These are phyloP conservation scores for Melieria picta DNA, from an alignment of 2,888 invertebrate species.

Conservation along the genomic window DNA sequence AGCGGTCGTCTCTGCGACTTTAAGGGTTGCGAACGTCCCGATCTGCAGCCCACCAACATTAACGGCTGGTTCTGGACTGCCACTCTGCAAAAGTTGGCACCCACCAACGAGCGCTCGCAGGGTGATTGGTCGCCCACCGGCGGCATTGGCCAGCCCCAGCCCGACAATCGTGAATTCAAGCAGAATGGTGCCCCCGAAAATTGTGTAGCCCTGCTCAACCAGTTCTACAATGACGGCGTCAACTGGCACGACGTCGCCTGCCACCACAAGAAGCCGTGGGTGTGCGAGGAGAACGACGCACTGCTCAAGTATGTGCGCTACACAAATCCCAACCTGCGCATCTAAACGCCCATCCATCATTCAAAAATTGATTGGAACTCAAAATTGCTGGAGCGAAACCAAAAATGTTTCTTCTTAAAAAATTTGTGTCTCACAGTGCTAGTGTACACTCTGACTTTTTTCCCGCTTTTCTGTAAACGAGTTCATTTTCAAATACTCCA, in stretches of 20 bases:
- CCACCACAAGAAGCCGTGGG: constrained; percentile 88
- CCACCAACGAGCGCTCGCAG: constrained; percentile 81
- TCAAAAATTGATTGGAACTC: constrained; percentile 10
- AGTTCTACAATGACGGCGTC: constrained; percentile 90
- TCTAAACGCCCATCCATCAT: constrained; percentile 67
- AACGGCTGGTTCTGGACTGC: constrained; percentile 96
- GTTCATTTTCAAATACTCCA: constrained; percentile 24
- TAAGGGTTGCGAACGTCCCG: constrained; percentile 87
- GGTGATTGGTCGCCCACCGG: constrained; percentile 91
- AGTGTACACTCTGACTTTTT: constrained; percentile 3
- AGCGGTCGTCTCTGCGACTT: constrained; percentile 90
- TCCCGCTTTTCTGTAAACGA: constrained; percentile 15
- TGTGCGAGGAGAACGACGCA: constrained; percentile 88
- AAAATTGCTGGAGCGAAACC: constrained; percentile 51
- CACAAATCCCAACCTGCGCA: constrained; percentile 81
- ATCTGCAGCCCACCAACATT: constrained; percentile 80
- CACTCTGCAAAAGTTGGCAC: constrained; percentile 84
- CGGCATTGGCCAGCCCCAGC: constrained; percentile 86
- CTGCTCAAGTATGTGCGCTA: constrained; percentile 86
- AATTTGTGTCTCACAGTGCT: constrained; percentile 2
- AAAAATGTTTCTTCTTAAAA: constrained; percentile 51
- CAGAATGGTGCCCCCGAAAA: constrained; percentile 87
- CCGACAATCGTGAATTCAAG: constrained; percentile 85
- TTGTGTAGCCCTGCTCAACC: constrained; percentile 85
- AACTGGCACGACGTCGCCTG: constrained; percentile 94